phyloP scores from a whole-genome alignment of 2,113 vertebrate species.

The Pycnonotus jocosus region DNA sequence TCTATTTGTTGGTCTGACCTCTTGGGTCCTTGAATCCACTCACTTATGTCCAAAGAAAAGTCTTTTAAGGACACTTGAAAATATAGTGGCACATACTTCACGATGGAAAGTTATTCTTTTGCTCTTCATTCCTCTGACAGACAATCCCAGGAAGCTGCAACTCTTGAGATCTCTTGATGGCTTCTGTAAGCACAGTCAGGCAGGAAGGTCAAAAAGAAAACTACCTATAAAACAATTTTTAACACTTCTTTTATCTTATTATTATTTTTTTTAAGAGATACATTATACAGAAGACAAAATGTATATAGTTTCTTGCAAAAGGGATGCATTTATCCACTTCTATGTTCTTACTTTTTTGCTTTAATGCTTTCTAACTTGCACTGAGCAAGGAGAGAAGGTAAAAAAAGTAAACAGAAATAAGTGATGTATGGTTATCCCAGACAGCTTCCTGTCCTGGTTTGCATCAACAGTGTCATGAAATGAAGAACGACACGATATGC shows the following conservation, averaged over 20 bases:
- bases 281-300: not conserved
- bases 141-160: constrained; percentile 30
- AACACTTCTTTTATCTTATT: not conserved
- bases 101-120: not conserved
- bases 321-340: not conserved
- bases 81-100: not conserved
- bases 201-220: constrained; percentile 14
- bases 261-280: not conserved
- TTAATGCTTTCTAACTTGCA: not conserved
- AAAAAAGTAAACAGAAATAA: not conserved
- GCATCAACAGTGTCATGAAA: constrained; percentile 31
- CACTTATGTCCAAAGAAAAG: not conserved
- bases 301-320: not conserved
- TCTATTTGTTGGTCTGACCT: not conserved
- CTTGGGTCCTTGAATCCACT: not conserved
- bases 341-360: not conserved
- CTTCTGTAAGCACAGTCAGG: not conserved
- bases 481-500: constrained; percentile 12
- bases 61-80: constrained; percentile 45
- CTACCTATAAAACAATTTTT: not conserved
- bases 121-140: not conserved
- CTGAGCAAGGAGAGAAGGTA: not conserved
- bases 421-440: not conserved
- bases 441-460: constrained; percentile 54
- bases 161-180: constrained; percentile 11